phyloP scores from a whole-genome alignment of 92 coral and sea anemone species.

The Parazoanthus atlanticus region DNA sequence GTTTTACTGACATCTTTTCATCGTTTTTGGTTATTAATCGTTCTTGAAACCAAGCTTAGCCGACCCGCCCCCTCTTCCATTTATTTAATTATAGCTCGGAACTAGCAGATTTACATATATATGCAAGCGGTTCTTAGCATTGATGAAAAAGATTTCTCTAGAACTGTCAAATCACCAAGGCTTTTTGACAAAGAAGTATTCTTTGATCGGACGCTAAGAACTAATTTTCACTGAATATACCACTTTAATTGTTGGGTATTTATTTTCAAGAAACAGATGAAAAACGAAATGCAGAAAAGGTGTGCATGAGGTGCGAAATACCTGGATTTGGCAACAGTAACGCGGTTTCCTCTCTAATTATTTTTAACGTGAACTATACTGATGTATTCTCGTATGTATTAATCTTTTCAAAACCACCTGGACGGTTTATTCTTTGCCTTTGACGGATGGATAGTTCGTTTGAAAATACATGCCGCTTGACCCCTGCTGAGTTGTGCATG shows the following conservation, averaged over 20 bases:
- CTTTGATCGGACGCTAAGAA: not conserved
- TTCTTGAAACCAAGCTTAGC: slow-evolving; percentile 3
- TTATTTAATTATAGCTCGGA: slow-evolving; percentile 21
- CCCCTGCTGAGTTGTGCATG: slow-evolving; percentile 29
- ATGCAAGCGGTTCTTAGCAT: not conserved
- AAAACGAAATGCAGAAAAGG: not conserved
- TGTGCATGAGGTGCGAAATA: not conserved
- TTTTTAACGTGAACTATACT: slow-evolving; percentile 5
- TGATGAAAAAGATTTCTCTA: slow-evolving; percentile 12
- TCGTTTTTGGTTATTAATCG: slow-evolving; percentile 12
- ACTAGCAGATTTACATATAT: slow-evolving; percentile 20
- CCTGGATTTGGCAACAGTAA: not conserved
- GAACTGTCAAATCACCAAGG: slow-evolving; percentile 3
- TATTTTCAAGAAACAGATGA: not conserved
- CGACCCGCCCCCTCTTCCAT: slow-evolving; percentile 18
- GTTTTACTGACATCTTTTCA: slow-evolving; percentile 4
- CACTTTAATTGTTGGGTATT: not conserved
- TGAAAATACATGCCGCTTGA: slow-evolving; percentile 37
- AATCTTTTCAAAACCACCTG: slow-evolving; percentile 6
- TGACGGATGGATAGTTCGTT: slow-evolving; percentile 31
- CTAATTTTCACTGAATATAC: not conserved
- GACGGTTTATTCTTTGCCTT: slow-evolving; percentile 17
- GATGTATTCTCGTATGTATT: not conserved
- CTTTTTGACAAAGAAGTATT: not conserved
- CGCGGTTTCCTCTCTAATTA: slow-evolving; percentile 3